Evolutionary conservation across 2,113 vertebrate genomes (phyloP).

Genomic region (Mesitornis unicolor): DNA sequence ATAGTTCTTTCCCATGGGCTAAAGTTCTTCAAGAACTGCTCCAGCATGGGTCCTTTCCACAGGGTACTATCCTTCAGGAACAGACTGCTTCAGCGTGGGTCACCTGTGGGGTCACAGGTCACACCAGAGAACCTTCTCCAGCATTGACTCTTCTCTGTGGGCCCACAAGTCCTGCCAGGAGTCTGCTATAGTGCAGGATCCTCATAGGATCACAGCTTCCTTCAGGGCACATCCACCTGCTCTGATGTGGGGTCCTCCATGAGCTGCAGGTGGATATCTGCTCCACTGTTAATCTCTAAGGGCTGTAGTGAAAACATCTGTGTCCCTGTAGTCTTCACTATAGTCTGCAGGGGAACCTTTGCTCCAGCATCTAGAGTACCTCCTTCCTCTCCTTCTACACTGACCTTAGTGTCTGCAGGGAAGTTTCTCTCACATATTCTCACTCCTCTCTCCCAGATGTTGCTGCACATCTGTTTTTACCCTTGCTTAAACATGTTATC

Average conservation of each 20-base stretch:
- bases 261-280: neutral
- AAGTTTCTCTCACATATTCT: neutral
- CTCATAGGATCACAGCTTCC: too few species aligned
- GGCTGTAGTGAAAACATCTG: neutral
- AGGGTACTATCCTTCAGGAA: neutral
- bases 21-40: neutral
- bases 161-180: neutral
- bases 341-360: rapidly evolving
- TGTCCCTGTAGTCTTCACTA: neutral
- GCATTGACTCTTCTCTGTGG: rapidly evolving
- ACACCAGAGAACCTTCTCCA: neutral
- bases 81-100: rapidly evolving
- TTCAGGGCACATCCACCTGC: neutral
- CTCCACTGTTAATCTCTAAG: neutral
- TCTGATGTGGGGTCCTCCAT: rapidly evolving
- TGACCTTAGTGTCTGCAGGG: neutral
- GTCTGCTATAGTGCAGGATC: rapidly evolving
- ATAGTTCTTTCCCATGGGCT: neutral
- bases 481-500: neutral
- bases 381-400: neutral
- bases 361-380: rapidly evolving
- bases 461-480: neutral
- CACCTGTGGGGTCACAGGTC: rapidly evolving
- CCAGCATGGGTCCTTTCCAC: neutral
- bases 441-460: neutral